Conservation (phyloP, 2,113 vertebrate species). For the Atherinomorus stipes region DNA sequence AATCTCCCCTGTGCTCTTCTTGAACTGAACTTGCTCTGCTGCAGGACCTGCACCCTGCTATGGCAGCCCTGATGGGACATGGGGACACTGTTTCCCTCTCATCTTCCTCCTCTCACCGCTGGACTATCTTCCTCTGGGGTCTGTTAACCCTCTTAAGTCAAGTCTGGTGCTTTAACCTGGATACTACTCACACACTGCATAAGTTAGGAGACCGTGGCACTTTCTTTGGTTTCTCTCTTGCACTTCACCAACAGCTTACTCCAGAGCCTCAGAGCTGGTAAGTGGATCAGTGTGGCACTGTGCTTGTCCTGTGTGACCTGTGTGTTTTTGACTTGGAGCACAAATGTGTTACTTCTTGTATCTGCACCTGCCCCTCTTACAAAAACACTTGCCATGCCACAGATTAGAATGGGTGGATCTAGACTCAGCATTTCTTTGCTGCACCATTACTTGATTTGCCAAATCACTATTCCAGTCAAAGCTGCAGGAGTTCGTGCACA, state of each 20-base stretch:
- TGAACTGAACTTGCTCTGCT: constrained; percentile 59
- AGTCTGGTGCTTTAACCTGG: constrained; percentile 88
- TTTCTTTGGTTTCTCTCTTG: constrained; percentile 92
- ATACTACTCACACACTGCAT: constrained; percentile 85
- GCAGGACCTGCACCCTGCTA: constrained; percentile 63
- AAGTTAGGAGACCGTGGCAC: constrained; percentile 89
- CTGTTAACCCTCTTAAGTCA: constrained; percentile 57
- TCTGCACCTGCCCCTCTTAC: constrained; percentile 3
- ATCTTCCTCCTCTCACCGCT: constrained; percentile 42
- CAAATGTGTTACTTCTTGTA: not conserved
- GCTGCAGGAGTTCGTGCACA: constrained; percentile 44
- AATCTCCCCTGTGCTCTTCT: constrained; percentile 36
- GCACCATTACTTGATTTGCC: constrained; percentile 40
- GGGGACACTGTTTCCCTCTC: constrained; percentile 42
- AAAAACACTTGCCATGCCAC: not conserved
- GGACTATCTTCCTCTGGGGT: constrained; percentile 62
- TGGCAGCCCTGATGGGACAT: constrained; percentile 68
- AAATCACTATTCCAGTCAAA: constrained; percentile 37
- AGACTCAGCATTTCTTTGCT: constrained; percentile 39
- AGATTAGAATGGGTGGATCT: fast-evolving
- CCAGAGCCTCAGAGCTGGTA: constrained; percentile 90
- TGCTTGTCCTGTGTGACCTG: constrained; percentile 41
- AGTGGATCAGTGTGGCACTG: constrained; percentile 74
- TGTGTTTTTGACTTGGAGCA: constrained; percentile 22
- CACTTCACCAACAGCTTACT: constrained; percentile 89